These are phyloP conservation scores for Marmota flaviventris DNA, from an alignment of 2,113 vertebrate species.

Conservation along the genomic window DNA sequence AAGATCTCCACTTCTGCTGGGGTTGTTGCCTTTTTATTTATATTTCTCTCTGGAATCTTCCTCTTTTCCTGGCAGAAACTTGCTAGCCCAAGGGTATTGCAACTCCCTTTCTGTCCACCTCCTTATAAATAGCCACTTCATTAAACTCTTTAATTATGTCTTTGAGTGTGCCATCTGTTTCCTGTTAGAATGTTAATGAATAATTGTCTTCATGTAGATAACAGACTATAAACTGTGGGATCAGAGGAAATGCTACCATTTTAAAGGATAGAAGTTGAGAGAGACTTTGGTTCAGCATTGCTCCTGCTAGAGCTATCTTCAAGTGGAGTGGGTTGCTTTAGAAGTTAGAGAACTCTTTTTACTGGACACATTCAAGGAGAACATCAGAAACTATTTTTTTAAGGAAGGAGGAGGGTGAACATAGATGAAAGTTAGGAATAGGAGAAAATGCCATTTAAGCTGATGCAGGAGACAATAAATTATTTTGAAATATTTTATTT, in stretches of 20 bases:
- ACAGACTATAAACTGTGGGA: not conserved
- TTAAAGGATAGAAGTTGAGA: not conserved
- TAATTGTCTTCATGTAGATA: not conserved
- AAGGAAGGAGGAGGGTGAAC: not conserved
- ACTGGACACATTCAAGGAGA: not conserved
- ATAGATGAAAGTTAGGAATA: not conserved
- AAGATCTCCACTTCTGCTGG: not conserved
- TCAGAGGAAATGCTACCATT: not conserved
- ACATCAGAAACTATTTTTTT: not conserved
- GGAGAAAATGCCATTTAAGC: conserved; percentile 37
- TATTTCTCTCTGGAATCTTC: not conserved
- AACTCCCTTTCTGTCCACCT: not conserved
- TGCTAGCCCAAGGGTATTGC: not conserved
- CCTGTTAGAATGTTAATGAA: conserved; percentile 3
- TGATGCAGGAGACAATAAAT: not conserved
- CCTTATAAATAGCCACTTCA: conserved; percentile 47
- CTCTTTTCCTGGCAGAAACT: not conserved
- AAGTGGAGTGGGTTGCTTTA: not conserved
- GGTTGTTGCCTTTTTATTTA: not conserved
- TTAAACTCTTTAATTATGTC: conserved; percentile 13
- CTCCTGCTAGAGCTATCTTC: not conserved
- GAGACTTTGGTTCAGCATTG: not conserved
- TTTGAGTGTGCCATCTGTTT: conserved; percentile 41
- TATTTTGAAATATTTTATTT: not conserved
- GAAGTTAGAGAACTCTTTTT: not conserved